phyloP scores from a whole-genome alignment of 2,797 vertebrate genomes.

The Aselliscus stoliczkanus region DNA sequence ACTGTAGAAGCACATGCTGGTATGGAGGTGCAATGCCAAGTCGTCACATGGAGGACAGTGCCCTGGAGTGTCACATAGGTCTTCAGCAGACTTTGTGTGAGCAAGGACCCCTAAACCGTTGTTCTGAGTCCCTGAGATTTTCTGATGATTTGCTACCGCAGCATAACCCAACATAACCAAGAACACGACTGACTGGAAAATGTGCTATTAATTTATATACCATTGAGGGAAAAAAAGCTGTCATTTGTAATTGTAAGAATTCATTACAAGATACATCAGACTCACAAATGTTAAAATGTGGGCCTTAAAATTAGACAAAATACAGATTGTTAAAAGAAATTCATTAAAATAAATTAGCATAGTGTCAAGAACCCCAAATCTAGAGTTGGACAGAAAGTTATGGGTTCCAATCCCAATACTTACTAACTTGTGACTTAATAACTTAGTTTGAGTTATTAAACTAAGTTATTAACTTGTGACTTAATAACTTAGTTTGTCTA shows the following conservation, averaged over 20 bases:
- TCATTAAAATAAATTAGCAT: not conserved
- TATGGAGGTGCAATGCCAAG: not conserved
- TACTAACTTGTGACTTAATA: constrained; percentile 4
- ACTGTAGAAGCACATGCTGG: not conserved
- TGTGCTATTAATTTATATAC: not conserved
- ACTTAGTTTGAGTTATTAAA: not conserved
- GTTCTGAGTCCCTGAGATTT: constrained; percentile 37
- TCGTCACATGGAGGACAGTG: not conserved
- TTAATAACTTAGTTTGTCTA: not conserved
- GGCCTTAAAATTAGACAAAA: constrained; percentile 7
- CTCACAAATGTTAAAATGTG: not conserved
- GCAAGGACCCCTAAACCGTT: not conserved
- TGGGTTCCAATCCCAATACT: not conserved
- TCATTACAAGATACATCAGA: not conserved
- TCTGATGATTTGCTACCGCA: constrained; percentile 19
- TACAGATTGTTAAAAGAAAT: not conserved
- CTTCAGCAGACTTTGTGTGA: constrained; percentile 19
- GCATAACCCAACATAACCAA: not conserved
- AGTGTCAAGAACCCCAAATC: not conserved
- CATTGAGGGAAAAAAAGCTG: not conserved
- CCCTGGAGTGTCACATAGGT: not conserved
- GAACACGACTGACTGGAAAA: not conserved
- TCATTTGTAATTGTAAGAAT: constrained; percentile 1
- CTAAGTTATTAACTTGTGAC: constrained; percentile 7
- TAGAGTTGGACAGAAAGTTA: constrained; percentile 25